These are phyloP conservation scores for Euzetes globulus DNA, from an alignment of 2,888 invertebrate genomes.

Conservation along the genomic window DNA sequence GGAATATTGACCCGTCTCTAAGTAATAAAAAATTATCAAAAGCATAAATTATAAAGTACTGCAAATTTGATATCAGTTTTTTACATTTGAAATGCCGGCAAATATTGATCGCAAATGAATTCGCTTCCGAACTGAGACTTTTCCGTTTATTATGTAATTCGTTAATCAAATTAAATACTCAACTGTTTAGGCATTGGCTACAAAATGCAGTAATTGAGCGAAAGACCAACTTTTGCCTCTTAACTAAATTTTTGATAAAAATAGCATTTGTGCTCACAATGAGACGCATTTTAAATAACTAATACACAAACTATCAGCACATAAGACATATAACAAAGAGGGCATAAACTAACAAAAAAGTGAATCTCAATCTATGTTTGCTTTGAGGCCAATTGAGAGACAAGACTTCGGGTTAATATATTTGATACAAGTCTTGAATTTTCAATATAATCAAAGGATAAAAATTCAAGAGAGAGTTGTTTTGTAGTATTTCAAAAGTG, in stretches of 20 bases:
- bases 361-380: background rate
- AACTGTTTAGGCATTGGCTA: background rate
- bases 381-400: background rate
- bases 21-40: background rate
- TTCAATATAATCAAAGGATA: background rate
- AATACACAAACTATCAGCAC: background rate
- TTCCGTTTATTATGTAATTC: conserved; percentile 3
- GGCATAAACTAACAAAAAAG: background rate
- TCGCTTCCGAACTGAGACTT: background rate
- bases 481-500: background rate
- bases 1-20: background rate
- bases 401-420: background rate
- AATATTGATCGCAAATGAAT: conserved; percentile 13
- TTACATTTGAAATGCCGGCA: background rate
- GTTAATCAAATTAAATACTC: conserved; percentile 20
- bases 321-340: background rate
- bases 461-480: background rate
- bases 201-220: background rate
- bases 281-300: background rate
- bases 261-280: background rate
- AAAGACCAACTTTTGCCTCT: background rate
- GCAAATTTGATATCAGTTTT: background rate
- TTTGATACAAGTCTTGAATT: background rate
- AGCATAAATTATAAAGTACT: background rate
- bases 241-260: background rate